Evolutionary conservation across 2,888 invertebrate species (phyloP).

Genomic region (Nipponacmea schrenckii): DNA sequence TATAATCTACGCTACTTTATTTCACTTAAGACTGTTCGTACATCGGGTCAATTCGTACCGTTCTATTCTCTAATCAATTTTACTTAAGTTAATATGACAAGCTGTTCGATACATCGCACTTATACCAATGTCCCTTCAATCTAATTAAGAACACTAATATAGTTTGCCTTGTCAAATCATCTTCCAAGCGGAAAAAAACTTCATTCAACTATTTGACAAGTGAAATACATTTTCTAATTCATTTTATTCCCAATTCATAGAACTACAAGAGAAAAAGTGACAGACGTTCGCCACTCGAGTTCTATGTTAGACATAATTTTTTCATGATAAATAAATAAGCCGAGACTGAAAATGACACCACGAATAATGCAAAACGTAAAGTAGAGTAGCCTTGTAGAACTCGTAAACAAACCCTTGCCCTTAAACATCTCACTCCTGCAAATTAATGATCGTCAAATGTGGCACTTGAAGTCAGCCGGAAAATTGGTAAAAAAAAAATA

Average conservation of each 20-base stretch:
- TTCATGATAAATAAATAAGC: neutral
- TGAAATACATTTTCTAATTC: neutral
- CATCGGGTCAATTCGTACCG: neutral
- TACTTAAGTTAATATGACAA: neutral
- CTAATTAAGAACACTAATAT: slow-evolving; percentile 4
- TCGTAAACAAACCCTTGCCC: too few species aligned
- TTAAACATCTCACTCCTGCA: neutral
- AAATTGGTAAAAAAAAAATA: neutral
- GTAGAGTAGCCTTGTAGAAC: neutral
- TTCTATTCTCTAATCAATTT: neutral
- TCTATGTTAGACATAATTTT: neutral
- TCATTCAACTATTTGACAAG: too few species aligned
- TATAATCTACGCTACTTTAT: too few species aligned
- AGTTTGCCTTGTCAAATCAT: neutral
- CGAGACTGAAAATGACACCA: neutral
- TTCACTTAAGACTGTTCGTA: too few species aligned
- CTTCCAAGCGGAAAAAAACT: neutral
- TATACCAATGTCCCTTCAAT: neutral
- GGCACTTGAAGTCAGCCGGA: neutral
- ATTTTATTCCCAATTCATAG: neutral
- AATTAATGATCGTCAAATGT: neutral
- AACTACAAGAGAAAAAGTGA: too few species aligned
- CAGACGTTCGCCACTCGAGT: too few species aligned
- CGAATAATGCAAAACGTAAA: neutral
- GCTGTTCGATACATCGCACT: neutral